These are phyloP conservation scores for Cassiopea xamachana DNA, from an alignment of 30 jellyfish, hydroid and myxozoan genomes.

Conservation along the genomic window DNA sequence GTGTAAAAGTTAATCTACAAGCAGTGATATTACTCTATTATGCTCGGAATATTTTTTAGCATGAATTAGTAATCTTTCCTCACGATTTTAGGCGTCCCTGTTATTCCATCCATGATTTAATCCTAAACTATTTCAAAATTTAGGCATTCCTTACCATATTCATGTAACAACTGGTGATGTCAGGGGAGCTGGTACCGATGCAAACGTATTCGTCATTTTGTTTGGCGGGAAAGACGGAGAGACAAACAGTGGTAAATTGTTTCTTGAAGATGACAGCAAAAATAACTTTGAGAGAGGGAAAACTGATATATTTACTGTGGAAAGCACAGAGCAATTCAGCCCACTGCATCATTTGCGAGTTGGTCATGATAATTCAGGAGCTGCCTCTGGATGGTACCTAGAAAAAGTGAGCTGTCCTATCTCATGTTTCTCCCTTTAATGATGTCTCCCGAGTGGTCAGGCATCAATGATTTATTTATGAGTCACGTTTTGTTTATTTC, in stretches of 20 bases:
- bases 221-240: constrained; percentile 95
- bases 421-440: background rate
- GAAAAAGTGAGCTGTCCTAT: constrained; percentile 74
- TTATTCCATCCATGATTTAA: background rate
- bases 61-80: too few relatives aligned
- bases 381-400: constrained; percentile 97
- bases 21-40: too few relatives aligned
- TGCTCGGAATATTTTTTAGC: too few relatives aligned
- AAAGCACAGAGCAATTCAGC: constrained; percentile 91
- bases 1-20: too few relatives aligned
- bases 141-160: constrained; percentile 87
- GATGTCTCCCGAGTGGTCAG: too few relatives aligned
- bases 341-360: constrained; percentile 93
- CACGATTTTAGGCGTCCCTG: too few relatives aligned
- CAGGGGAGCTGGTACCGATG: constrained; percentile 96
- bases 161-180: constrained; percentile 97
- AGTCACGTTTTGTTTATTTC: too few relatives aligned
- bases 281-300: constrained; percentile 91
- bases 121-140: background rate
- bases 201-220: constrained; percentile 87
- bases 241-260: constrained; percentile 92
- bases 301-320: constrained; percentile 93
- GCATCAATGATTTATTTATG: too few relatives aligned
- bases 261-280: constrained; percentile 84
- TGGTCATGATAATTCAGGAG: constrained; percentile 97